Evolutionary conservation across 2,888 invertebrate genomes (phyloP).

Genomic region (Meandrusa payeni): DNA sequence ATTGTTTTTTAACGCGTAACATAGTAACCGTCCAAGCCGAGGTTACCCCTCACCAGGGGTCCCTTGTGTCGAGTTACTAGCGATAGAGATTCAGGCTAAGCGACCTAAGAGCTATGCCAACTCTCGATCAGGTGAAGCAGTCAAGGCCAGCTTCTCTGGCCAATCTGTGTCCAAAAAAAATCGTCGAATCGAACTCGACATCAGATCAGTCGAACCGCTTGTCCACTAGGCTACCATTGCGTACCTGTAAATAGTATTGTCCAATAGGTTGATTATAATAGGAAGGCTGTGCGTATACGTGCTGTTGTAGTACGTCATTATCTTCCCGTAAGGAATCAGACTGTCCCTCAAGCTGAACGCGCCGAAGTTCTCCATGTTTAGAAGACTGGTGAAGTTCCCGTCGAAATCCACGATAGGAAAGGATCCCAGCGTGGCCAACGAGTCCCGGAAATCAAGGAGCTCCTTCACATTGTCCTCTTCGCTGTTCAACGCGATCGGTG

Average conservation of each 20-base stretch:
- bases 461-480: slow-evolving; percentile 63
- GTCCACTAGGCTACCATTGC: no score
- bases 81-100: no score
- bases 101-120: no score
- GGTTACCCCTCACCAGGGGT: no score
- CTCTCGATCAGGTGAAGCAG: no score
- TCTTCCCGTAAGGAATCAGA: slow-evolving; percentile 72
- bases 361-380: slow-evolving; percentile 84
- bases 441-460: slow-evolving; percentile 54
- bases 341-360: slow-evolving; percentile 83
- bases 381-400: slow-evolving; percentile 83
- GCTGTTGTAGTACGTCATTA: slow-evolving; percentile 87
- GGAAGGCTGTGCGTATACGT: slow-evolving; percentile 90
- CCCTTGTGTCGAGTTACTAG: no score
- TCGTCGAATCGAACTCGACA: no score
- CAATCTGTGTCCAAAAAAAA: no score
- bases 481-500: slow-evolving; percentile 83
- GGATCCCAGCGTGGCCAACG: slow-evolving; percentile 61
- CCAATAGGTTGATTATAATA: slow-evolving; percentile 85
- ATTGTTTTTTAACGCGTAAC: no score
- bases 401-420: slow-evolving; percentile 78
- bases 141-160: no score
- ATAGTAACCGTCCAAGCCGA: no score
- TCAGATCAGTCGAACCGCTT: no score
- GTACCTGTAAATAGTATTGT: slow-evolving; percentile 86